Conservation (phyloP, 2,888 invertebrate genomes). For the Platycheirus rosarum region DNA sequence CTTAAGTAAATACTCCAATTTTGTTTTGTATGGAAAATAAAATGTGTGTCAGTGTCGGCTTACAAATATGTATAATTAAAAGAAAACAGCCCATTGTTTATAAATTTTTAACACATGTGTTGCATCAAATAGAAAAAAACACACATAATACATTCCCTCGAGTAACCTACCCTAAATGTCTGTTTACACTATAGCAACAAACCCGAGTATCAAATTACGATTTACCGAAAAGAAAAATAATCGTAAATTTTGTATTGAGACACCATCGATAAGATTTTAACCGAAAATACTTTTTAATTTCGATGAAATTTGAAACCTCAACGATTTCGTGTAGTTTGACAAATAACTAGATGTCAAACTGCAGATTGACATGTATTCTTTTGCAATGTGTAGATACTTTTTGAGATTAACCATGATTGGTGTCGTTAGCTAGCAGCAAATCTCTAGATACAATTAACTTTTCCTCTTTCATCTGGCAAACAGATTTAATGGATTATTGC, state of each 20-base stretch:
- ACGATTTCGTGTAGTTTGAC: constrained; percentile 16
- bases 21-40: constrained; percentile 26
- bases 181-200: constrained; percentile 53
- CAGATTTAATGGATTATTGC: constrained; percentile 2
- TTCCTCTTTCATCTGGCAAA: not conserved
- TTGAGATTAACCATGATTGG: constrained; percentile 29
- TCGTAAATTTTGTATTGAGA: constrained; percentile 34
- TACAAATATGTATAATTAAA: constrained; percentile 37
- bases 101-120: constrained; percentile 27
- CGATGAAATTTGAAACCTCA: constrained; percentile 51
- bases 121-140: constrained; percentile 10
- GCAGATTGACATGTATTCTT: constrained; percentile 34
- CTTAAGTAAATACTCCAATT: constrained; percentile 59
- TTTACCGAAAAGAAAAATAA: constrained; percentile 36
- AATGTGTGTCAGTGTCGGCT: constrained; percentile 44
- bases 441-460: constrained; percentile 40
- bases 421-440: not conserved
- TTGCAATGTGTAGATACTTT: constrained; percentile 22
- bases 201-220: constrained; percentile 51
- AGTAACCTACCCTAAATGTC: constrained; percentile 40
- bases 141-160: not conserved
- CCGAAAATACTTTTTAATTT: constrained; percentile 2
- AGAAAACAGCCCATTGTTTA: not conserved
- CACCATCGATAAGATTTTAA: constrained; percentile 19
- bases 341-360: constrained; percentile 29